Evolutionary conservation across 2,888 invertebrate species (phyloP).

Genomic region (Ceraclea dissimilis): DNA sequence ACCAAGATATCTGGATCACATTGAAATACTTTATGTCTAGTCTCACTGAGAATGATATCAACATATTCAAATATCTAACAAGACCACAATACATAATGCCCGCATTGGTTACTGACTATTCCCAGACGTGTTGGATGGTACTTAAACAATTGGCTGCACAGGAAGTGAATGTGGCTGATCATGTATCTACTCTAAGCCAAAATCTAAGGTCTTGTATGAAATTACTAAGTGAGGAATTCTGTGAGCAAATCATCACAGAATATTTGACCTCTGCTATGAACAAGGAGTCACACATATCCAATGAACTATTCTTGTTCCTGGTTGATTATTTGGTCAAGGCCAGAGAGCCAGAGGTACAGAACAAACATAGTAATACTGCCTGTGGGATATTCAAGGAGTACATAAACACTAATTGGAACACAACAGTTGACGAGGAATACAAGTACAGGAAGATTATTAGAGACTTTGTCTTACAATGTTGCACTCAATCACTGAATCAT

Average conservation of each 20-base stretch:
- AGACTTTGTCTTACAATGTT: constrained; percentile 12
- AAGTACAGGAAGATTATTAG: constrained; percentile 9
- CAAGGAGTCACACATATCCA: not conserved
- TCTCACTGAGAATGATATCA: constrained; percentile 14
- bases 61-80: constrained; percentile 12
- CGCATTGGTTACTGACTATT: constrained; percentile 10
- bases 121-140: constrained; percentile 9
- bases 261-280: constrained; percentile 25
- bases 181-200: not conserved
- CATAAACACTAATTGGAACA: constrained; percentile 17
- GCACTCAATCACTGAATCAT: constrained; percentile 6
- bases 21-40: constrained; percentile 11
- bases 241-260: constrained; percentile 25
- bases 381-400: constrained; percentile 15
- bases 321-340: constrained; percentile 15
- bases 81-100: constrained; percentile 1
- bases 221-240: constrained; percentile 27
- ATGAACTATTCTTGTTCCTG: constrained; percentile 15
- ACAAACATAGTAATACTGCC: constrained; percentile 7
- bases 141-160: constrained; percentile 9
- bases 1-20: constrained; percentile 7
- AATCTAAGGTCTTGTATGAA: constrained; percentile 11
- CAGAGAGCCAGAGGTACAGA: constrained; percentile 13
- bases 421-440: constrained; percentile 5
- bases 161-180: constrained; percentile 7